phyloP scores from a whole-genome alignment of 2,888 invertebrate species.

The Acrobasis repandana region DNA sequence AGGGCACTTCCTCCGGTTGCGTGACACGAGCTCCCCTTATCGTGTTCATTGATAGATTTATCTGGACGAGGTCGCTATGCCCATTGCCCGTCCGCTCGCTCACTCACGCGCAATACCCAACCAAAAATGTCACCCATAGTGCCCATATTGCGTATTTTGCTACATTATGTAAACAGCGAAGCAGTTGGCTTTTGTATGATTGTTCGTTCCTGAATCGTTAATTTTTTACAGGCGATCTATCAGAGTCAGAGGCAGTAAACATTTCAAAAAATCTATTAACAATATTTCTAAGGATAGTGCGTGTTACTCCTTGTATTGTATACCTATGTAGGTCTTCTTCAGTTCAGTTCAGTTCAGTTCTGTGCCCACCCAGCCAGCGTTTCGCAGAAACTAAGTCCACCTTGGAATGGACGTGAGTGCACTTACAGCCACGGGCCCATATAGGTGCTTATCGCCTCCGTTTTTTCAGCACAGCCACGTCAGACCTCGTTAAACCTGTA shows the following conservation, averaged over 20 bases:
- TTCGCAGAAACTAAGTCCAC: too few relatives aligned
- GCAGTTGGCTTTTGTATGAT: not conserved
- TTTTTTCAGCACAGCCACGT: too few relatives aligned
- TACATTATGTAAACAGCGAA: not conserved
- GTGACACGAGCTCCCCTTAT: constrained; percentile 75
- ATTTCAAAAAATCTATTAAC: not conserved
- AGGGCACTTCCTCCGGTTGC: constrained; percentile 71
- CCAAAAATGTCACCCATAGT: constrained; percentile 3
- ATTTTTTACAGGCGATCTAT: not conserved
- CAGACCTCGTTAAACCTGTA: too few relatives aligned
- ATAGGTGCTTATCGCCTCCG: too few relatives aligned
- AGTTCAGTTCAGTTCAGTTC: too few relatives aligned
- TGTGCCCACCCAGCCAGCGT: too few relatives aligned
- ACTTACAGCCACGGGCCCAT: too few relatives aligned
- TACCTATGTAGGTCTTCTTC: too few relatives aligned
- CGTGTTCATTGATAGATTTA: constrained; percentile 80
- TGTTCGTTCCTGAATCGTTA: constrained; percentile 1
- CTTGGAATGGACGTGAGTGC: too few relatives aligned
- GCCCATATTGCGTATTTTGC: not conserved
- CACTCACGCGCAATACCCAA: constrained; percentile 41
- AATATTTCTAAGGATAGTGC: too few relatives aligned
- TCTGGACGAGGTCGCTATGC: constrained; percentile 72
- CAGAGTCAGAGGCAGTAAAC: not conserved
- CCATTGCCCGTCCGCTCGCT: constrained; percentile 31
- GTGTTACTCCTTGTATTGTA: too few relatives aligned